Conservation (phyloP, 2,797 vertebrate genomes). For the Acestrorhynchus altus region DNA sequence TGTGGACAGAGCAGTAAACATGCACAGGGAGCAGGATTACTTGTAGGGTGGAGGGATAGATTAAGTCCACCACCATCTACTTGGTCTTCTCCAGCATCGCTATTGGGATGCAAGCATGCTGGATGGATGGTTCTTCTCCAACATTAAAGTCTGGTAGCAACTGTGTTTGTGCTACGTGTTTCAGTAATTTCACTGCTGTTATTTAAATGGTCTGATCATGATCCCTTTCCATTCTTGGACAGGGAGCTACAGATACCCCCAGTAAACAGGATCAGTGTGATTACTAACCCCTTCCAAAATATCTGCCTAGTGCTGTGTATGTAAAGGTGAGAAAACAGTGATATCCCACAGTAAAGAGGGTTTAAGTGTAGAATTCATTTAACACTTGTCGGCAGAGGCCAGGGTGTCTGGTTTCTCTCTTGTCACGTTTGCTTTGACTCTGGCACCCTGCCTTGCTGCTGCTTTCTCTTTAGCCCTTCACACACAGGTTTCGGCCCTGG, state of each 20-base stretch:
- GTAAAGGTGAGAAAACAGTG: neutral
- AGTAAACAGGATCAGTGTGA: neutral
- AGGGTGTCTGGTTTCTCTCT: slow-evolving; percentile 39
- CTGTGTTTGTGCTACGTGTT: too few species aligned
- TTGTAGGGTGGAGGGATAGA: too few species aligned
- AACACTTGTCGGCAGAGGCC: slow-evolving; percentile 3
- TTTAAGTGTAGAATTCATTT: slow-evolving; percentile 25
- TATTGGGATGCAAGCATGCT: too few species aligned
- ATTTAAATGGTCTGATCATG: too few species aligned
- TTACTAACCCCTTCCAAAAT: neutral
- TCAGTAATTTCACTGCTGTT: too few species aligned
- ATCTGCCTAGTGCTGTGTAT: neutral
- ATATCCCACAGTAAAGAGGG: neutral
- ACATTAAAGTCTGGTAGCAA: too few species aligned
- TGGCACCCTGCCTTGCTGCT: neutral
- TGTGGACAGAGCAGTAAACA: too few species aligned
- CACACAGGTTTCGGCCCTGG: slow-evolving; percentile 41
- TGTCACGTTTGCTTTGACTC: slow-evolving; percentile 18
- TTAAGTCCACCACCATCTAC: too few species aligned
- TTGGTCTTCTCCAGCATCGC: too few species aligned
- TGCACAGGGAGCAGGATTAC: too few species aligned
- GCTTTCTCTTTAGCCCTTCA: neutral
- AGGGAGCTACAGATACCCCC: neutral
- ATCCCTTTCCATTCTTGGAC: too few species aligned
- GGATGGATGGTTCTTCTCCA: too few species aligned